Evolutionary conservation across 2,113 vertebrate genomes (phyloP).

Genomic region (Oryzias curvinotus): DNA sequence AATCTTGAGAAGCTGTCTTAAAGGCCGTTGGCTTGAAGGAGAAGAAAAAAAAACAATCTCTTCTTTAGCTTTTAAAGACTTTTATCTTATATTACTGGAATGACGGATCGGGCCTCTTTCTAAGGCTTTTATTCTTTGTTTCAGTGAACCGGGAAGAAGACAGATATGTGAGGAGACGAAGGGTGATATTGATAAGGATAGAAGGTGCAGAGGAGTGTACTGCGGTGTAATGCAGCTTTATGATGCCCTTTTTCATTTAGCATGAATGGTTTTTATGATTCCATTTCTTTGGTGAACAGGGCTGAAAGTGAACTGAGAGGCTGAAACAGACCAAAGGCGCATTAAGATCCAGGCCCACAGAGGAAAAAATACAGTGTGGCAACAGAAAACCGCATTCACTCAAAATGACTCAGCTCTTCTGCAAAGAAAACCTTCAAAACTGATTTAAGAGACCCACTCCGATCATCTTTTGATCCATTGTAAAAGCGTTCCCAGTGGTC

Average conservation of each 20-base stretch:
- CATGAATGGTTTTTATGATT: slow-evolving; percentile 77
- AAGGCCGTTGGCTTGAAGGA: slow-evolving; percentile 59
- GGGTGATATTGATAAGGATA: slow-evolving; percentile 72
- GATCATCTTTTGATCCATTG: no score
- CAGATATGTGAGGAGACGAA: slow-evolving; percentile 55
- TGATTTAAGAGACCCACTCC: not conserved
- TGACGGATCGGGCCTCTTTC: slow-evolving; percentile 77
- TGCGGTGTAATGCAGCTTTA: slow-evolving; percentile 75
- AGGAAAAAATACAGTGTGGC: slow-evolving; percentile 24
- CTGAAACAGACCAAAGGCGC: slow-evolving; percentile 49
- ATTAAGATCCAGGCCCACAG: slow-evolving; percentile 10
- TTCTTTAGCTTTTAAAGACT: slow-evolving; percentile 78
- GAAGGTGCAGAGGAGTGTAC: slow-evolving; percentile 70
- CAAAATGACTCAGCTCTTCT: slow-evolving; percentile 14
- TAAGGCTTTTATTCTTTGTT: slow-evolving; percentile 75
- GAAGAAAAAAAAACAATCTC: slow-evolving; percentile 35
- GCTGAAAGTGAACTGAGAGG: slow-evolving; percentile 47
- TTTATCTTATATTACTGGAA: slow-evolving; percentile 78
- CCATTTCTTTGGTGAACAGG: slow-evolving; percentile 74
- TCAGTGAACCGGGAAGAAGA: slow-evolving; percentile 53
- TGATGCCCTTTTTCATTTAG: slow-evolving; percentile 77
- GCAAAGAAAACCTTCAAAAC: slow-evolving; percentile 10
- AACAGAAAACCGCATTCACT: slow-evolving; percentile 5
- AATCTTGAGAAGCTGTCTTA: slow-evolving; percentile 81
- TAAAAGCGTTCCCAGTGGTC: no score